These are phyloP conservation scores for Julus scandinavius DNA, from an alignment of 2,888 invertebrate genomes.

Conservation along the genomic window DNA sequence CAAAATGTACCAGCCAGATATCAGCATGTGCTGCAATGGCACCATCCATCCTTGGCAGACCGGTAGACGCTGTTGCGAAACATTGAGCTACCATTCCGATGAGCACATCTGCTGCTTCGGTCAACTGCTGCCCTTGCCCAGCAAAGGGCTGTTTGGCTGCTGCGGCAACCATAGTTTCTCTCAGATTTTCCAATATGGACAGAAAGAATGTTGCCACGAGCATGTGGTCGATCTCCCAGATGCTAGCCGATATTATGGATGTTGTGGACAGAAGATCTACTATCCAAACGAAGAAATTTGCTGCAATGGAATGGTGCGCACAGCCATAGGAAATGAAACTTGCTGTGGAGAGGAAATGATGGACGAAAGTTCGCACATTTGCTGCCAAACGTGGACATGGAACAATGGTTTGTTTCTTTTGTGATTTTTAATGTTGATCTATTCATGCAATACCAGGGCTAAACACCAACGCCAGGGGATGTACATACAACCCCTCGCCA, in stretches of 20 bases:
- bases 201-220: constrained; percentile 29
- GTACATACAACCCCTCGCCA: too few relatives aligned
- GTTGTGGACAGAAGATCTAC: constrained; percentile 17
- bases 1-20: constrained; percentile 37
- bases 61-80: constrained; percentile 26
- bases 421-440: too few relatives aligned
- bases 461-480: too few relatives aligned
- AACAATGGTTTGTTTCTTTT: neutral
- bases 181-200: constrained; percentile 9
- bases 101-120: constrained; percentile 42
- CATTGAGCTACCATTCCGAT: neutral
- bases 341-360: constrained; percentile 40
- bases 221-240: constrained; percentile 34
- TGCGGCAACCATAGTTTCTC: neutral
- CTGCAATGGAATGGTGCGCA: neutral
- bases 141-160: constrained; percentile 17
- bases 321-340: neutral
- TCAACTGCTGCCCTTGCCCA: constrained; percentile 16
- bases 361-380: constrained; percentile 3
- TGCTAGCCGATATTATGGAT: neutral
- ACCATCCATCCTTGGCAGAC: constrained; percentile 8
- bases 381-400: neutral
- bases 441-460: too few relatives aligned
- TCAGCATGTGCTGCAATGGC: constrained; percentile 37
- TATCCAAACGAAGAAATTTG: constrained; percentile 13